phyloP scores from a whole-genome alignment of 2,797 vertebrate species.

The Rhabdophis nuchalis region DNA sequence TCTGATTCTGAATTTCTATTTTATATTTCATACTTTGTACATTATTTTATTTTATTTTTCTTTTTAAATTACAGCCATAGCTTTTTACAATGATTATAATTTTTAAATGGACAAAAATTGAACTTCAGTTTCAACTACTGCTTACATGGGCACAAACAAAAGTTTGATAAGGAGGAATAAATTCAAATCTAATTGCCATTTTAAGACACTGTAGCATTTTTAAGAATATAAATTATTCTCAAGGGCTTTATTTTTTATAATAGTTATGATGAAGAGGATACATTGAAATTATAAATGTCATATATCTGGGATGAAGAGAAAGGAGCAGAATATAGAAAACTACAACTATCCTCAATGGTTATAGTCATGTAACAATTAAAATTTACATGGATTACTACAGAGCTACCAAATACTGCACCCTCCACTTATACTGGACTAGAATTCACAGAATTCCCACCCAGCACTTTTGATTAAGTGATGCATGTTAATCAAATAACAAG shows the following conservation, averaged over 20 bases:
- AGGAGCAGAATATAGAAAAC: not conserved
- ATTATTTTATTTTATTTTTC: not conserved
- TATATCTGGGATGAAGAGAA: not conserved
- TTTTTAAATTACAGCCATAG: not conserved
- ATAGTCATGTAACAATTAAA: not conserved
- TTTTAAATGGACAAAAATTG: not conserved
- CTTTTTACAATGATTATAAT: not conserved
- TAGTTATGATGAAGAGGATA: not conserved
- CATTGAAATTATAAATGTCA: not conserved
- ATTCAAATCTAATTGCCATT: not conserved
- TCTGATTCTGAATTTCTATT: not conserved
- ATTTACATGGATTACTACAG: not conserved
- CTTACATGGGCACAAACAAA: not conserved
- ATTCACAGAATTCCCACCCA: not conserved
- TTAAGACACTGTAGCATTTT: not conserved
- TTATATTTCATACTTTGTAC: not conserved
- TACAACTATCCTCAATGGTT: not conserved
- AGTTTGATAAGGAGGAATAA: not conserved
- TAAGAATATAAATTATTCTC: not conserved
- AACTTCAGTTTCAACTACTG: constrained; percentile 10
- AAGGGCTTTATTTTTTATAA: not conserved
- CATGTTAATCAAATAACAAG: not conserved
- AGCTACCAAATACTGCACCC: not conserved
- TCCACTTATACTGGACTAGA: not conserved
- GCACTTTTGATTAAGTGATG: not conserved